phyloP scores from a whole-genome alignment of 53 echinoderm and acorn worm genomes.

The Mesocentrotus franciscanus region DNA sequence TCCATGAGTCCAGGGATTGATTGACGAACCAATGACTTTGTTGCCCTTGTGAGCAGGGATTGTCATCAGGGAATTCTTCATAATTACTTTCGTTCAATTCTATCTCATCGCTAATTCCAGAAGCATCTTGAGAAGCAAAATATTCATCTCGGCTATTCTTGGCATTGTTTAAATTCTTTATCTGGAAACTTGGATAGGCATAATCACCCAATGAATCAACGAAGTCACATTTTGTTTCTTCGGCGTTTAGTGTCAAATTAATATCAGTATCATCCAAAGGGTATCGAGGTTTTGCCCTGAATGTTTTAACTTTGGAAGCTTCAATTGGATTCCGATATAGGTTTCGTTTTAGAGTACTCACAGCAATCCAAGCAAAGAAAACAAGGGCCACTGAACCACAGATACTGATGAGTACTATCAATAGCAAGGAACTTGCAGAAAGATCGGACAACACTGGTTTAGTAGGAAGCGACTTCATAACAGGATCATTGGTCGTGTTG shows the following conservation, averaged over 20 bases:
- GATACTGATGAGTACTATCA: not conserved
- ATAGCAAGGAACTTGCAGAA: not conserved
- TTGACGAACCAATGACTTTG: not conserved
- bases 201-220: not conserved
- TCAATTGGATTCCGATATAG: not conserved
- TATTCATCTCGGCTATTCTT: not conserved
- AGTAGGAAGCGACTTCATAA: not conserved
- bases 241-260: no score
- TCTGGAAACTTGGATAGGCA: not conserved
- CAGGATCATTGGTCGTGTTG: not conserved
- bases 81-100: not conserved
- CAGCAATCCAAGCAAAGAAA: not conserved
- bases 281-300: not conserved
- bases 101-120: not conserved
- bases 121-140: not conserved
- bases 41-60: not conserved
- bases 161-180: no score
- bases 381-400: not conserved
- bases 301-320: not conserved
- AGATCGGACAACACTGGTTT: not conserved
- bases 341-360: not conserved
- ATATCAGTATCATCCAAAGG: not conserved
- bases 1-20: not conserved
- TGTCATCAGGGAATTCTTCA: constrained; percentile 1
- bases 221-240: no score